phyloP scores from a whole-genome alignment of 1,140 invertebrate genomes.

The Tyrophagus putrescentiae region DNA sequence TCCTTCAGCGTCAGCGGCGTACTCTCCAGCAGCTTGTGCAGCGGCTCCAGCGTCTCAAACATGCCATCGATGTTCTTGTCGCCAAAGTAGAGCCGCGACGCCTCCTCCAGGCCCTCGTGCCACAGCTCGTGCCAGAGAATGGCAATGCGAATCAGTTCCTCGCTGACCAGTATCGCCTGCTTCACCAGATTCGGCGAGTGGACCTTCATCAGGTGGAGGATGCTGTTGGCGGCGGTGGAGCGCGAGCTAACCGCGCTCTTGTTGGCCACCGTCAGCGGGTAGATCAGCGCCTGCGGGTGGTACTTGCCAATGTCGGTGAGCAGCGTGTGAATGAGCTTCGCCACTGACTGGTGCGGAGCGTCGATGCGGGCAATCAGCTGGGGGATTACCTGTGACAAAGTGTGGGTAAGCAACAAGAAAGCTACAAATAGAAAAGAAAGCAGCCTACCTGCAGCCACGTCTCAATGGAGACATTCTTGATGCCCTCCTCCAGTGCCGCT shows the following conservation, averaged over 20 bases:
- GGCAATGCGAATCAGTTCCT: conserved; percentile 92
- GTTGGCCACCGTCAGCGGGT: conserved; percentile 89
- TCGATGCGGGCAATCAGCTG: conserved; percentile 96
- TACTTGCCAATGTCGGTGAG: conserved; percentile 76
- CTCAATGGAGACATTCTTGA: conserved; percentile 84
- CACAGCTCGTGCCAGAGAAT: conserved; percentile 99
- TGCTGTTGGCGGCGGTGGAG: conserved; percentile 79
- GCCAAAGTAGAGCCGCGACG: conserved; percentile 86
- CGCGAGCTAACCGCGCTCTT: conserved; percentile 74
- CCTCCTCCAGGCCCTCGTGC: conserved; percentile 97
- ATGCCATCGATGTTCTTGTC: conserved; percentile 86
- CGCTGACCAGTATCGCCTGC: conserved; percentile 79
- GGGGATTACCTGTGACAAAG: conserved; percentile 60
- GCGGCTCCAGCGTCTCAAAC: conserved; percentile 83
- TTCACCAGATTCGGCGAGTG: conserved; percentile 78
- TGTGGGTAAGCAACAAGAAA: conserved; percentile 19
- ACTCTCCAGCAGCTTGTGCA: conserved; percentile 81
- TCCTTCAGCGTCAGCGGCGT: conserved; percentile 92
- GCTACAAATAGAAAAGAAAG: conserved; percentile 9
- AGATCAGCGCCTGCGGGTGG: conserved; percentile 78
- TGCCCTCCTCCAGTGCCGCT: conserved; percentile 77
- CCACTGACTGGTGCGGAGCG: conserved; percentile 68
- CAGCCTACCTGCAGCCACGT: conserved; percentile 77
- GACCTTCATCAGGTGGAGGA: conserved; percentile 86
- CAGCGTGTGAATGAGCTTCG: conserved; percentile 75